A percentile compares a stretch with the other conserved stretches of the same genome.
Evolutionary conservation across 2,113 vertebrate genomes (phyloP).

Genomic region (Sminthopsis crassicaudata): DNA sequence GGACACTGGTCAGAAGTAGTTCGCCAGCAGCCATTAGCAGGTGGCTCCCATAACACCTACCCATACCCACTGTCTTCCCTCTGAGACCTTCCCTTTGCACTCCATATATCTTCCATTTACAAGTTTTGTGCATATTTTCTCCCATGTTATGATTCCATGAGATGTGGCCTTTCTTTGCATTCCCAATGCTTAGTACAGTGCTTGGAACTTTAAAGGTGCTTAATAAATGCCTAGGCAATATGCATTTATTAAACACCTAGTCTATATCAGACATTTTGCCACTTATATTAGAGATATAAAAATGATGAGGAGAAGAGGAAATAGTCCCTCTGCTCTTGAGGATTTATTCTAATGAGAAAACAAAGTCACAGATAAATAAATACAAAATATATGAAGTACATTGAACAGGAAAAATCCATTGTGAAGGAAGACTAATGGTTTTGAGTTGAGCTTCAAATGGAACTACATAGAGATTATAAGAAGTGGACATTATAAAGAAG

Average conservation of each 20-base stretch:
- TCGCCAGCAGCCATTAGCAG: too few species aligned
- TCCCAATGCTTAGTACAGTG: not conserved
- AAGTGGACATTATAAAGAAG: not conserved
- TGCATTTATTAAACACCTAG: not conserved
- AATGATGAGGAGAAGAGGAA: not conserved
- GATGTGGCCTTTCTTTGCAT: not conserved
- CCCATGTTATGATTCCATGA: not conserved
- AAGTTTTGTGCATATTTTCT: not conserved
- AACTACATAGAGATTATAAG: not conserved
- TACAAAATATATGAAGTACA: not conserved
- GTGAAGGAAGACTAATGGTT: not conserved
- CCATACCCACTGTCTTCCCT: not conserved
- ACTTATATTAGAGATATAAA: not conserved
- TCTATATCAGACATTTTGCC: not conserved
- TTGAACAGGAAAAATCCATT: not conserved
- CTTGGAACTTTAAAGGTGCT: not conserved
- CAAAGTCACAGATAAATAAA: not conserved
- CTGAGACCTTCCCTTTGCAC: not conserved
- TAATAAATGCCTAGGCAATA: not conserved
- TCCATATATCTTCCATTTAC: not conserved
- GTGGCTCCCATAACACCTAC: not conserved
- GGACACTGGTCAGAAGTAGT: too few species aligned
- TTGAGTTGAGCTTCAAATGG: not conserved
- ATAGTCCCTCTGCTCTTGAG: not conserved
- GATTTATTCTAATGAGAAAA: not conserved